Percentiles rank a stretch among this genome's conserved stretches.
These are phyloP conservation scores for Linnaemya vulpina DNA, from an alignment of 2,888 invertebrate species.

Conservation along the genomic window DNA sequence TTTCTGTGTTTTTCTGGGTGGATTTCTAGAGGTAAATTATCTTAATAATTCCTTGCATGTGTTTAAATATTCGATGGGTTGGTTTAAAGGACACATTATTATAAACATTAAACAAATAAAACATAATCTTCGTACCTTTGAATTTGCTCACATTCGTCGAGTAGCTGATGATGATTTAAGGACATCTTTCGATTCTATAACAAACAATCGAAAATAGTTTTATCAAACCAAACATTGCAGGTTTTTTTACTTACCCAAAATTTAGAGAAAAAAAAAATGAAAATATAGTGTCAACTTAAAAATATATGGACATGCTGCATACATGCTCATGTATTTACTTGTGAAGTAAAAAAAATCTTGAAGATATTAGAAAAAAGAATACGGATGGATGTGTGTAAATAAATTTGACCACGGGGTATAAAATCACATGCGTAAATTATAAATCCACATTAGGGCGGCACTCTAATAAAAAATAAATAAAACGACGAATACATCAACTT, in stretches of 20 bases:
- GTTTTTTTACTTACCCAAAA: background rate
- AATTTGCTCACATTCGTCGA: conserved; percentile 13
- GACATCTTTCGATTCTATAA: background rate
- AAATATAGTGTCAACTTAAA: background rate
- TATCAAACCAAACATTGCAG: conserved; percentile 9
- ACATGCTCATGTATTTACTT: too few relatives aligned
- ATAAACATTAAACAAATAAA: conserved; percentile 44
- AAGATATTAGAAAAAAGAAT: background rate
- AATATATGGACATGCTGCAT: background rate
- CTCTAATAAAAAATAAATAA: too few relatives aligned
- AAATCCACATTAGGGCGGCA: background rate
- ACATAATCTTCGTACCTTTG: conserved; percentile 54
- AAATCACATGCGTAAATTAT: background rate
- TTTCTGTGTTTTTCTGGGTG: conserved; percentile 55
- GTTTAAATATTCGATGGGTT: conserved; percentile 54
- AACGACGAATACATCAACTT: too few relatives aligned
- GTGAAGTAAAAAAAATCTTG: background rate
- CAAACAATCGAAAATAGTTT: background rate
- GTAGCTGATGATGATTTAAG: background rate
- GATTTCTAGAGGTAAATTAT: conserved; percentile 69
- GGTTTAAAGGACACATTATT: conserved; percentile 59
- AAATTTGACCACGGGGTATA: background rate
- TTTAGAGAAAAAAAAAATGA: background rate
- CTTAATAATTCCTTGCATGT: conserved; percentile 64
- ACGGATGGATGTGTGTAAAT: background rate